Evolutionary conservation across 2,113 vertebrate species (phyloP).

Genomic region (Phyllopteryx taeniolatus): DNA sequence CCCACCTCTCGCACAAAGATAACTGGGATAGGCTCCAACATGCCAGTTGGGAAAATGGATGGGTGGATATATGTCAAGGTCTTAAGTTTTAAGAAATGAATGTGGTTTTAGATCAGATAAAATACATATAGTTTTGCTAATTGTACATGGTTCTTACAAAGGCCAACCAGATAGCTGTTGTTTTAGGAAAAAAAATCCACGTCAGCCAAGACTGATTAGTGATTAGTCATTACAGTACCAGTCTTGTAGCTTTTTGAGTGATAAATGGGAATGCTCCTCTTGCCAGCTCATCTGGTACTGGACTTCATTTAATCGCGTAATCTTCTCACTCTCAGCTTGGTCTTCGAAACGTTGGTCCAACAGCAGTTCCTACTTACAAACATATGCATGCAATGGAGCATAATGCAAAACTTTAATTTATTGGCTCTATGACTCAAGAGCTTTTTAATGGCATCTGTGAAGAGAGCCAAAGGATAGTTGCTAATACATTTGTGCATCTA

Average conservation of each 20-base stretch:
- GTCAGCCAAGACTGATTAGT: background rate
- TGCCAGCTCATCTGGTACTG: conserved; percentile 84
- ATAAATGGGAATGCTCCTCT: conserved; percentile 73
- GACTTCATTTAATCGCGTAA: conserved; percentile 69
- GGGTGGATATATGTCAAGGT: no score
- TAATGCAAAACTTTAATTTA: conserved; percentile 21
- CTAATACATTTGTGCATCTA: background rate
- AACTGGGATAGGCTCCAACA: no score
- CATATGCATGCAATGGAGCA: background rate
- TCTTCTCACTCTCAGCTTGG: conserved; percentile 71
- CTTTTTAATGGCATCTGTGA: background rate
- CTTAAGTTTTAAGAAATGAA: no score
- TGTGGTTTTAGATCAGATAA: no score
- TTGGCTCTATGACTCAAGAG: no score
- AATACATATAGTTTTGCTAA: no score
- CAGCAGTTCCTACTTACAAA: conserved; percentile 75
- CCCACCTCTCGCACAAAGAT: no score
- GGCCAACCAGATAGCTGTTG: no score
- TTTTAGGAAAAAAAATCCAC: background rate
- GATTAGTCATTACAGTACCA: conserved; percentile 60
- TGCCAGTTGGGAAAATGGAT: no score
- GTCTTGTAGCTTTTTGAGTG: conserved; percentile 78
- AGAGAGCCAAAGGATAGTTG: background rate
- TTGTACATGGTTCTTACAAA: no score
- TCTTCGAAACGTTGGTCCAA: conserved; percentile 77